These are phyloP conservation scores for Diphyllodes magnificus DNA, from an alignment of 2,113 vertebrate genomes.

Conservation along the genomic window DNA sequence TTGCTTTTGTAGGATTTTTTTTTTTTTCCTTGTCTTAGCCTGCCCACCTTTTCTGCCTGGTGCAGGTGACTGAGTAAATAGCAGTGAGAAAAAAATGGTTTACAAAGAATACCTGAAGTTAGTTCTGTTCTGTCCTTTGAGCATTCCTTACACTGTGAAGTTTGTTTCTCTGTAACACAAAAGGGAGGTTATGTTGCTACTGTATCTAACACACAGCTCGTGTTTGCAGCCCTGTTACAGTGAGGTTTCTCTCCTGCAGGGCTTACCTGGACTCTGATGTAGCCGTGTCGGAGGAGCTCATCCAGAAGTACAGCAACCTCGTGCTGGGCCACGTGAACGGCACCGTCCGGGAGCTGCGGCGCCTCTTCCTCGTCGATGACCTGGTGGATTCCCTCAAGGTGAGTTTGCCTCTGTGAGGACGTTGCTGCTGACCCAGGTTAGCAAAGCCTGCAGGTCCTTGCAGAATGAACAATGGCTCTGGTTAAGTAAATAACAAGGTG, in stretches of 20 bases:
- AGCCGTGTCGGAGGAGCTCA: conserved; percentile 82
- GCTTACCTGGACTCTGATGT: conserved; percentile 87
- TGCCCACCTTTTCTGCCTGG: not conserved
- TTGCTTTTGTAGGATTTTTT: not conserved
- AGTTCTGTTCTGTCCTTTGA: not conserved
- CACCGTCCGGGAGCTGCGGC: conserved; percentile 81
- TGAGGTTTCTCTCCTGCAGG: conserved; percentile 60
- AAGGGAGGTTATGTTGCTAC: not conserved
- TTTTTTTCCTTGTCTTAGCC: not conserved
- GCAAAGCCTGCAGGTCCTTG: not conserved
- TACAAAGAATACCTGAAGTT: not conserved
- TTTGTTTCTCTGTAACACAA: not conserved
- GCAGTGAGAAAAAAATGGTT: not conserved
- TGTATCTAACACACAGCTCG: rapidly evolving
- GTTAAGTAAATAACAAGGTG: not conserved
- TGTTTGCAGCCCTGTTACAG: not conserved
- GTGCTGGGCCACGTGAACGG: conserved; percentile 83
- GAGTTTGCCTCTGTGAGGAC: not conserved
- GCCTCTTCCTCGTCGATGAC: conserved; percentile 94
- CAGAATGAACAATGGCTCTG: not conserved
- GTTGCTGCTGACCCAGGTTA: not conserved
- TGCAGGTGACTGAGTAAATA: not conserved
- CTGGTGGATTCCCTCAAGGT: conserved; percentile 98
- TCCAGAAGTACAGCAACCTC: conserved; percentile 89
- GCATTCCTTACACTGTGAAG: rapidly evolving